Conservation (phyloP, 2,888 invertebrate genomes). For the Eubasilissa splendida region DNA sequence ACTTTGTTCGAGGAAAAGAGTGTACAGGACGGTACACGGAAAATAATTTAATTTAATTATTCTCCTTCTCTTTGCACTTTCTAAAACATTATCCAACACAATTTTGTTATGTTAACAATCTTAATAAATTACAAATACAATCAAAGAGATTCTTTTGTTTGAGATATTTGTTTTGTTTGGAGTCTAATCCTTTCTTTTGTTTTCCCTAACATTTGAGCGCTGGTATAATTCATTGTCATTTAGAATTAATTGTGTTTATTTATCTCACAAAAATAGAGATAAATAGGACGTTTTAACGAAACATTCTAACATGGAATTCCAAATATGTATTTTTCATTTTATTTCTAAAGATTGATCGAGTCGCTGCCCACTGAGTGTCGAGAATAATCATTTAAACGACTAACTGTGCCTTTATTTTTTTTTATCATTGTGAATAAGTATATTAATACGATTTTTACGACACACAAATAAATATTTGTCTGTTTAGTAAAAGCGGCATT, state of each 20-base stretch:
- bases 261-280: neutral
- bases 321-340: neutral
- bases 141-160: slow-evolving; percentile 29
- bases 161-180: slow-evolving; percentile 21
- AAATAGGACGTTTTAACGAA: neutral
- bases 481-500: too few species aligned
- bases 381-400: neutral
- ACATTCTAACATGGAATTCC: neutral
- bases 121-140: slow-evolving; percentile 19
- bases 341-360: neutral
- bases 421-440: neutral
- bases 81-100: slow-evolving; percentile 21
- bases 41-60: neutral
- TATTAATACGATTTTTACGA: neutral
- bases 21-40: neutral
- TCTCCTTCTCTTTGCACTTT: slow-evolving; percentile 10
- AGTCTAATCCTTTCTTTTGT: slow-evolving; percentile 23
- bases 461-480: too few species aligned
- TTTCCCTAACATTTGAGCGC: slow-evolving; percentile 9
- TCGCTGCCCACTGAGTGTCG: neutral
- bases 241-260: slow-evolving; percentile 20
- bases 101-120: neutral
- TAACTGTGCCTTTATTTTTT: neutral
- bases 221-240: slow-evolving; percentile 22
- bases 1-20: neutral